These are phyloP conservation scores for Myoxocephalus aenaeus DNA, from an alignment of 2,797 vertebrate genomes.

Conservation along the genomic window DNA sequence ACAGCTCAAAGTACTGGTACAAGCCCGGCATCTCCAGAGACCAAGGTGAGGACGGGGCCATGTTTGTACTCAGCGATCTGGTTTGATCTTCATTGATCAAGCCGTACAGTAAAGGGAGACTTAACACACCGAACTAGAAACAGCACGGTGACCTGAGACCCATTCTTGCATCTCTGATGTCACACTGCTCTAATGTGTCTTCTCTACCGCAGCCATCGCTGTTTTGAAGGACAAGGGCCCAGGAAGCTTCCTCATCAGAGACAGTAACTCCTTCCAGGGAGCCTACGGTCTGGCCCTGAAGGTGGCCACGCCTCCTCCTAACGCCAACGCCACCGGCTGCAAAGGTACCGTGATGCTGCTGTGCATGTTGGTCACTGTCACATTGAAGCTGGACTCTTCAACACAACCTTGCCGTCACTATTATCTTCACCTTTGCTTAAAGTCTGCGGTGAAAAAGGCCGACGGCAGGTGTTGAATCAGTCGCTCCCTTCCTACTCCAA, in stretches of 20 bases:
- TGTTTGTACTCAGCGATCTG: not conserved
- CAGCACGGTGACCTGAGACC: not conserved
- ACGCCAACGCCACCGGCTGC: constrained; percentile 82
- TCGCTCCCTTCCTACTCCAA: too few relatives aligned
- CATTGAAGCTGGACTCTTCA: not conserved
- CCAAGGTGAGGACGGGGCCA: constrained; percentile 84
- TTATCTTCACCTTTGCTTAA: not conserved
- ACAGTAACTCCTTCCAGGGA: constrained; percentile 95
- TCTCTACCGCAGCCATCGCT: constrained; percentile 84
- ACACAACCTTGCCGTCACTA: not conserved
- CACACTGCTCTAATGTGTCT: constrained; percentile 10
- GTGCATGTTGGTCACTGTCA: not conserved
- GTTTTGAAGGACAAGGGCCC: constrained; percentile 91
- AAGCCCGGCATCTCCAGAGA: constrained; percentile 93
- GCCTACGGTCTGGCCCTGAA: constrained; percentile 95
- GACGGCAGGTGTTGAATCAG: too few relatives aligned
- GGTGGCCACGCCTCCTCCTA: constrained; percentile 88
- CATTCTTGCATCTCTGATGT: constrained; percentile 1
- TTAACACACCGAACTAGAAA: not conserved
- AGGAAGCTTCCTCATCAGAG: constrained; percentile 92
- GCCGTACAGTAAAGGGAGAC: not conserved
- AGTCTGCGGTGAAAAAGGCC: not conserved
- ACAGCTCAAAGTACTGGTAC: constrained; percentile 95
- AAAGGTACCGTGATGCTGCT: constrained; percentile 83
- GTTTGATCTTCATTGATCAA: not conserved